Evolutionary conservation across 30 jellyfish, hydroid and myxozoan genomes (phyloP).

Genomic region (Aurelia aurita complex sp. Pacific): DNA sequence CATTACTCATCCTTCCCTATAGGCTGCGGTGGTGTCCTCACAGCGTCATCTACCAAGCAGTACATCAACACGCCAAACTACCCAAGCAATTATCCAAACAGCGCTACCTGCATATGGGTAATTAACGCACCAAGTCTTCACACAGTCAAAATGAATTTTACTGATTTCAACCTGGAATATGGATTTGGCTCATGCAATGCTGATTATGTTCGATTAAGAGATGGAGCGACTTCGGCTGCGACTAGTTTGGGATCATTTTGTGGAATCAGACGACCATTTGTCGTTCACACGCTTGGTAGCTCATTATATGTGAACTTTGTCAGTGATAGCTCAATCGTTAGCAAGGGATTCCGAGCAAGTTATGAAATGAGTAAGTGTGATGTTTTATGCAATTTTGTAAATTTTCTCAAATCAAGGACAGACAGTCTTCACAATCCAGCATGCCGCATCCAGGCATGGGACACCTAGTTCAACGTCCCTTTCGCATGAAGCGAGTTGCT

Average conservation of each 20-base stretch:
- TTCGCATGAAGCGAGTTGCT: too few relatives aligned
- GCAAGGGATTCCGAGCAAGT: slow-evolving; percentile 54
- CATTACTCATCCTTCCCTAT: not conserved
- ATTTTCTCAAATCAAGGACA: too few relatives aligned
- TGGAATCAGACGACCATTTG: slow-evolving; percentile 22
- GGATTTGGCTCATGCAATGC: slow-evolving; percentile 46
- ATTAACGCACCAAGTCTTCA: slow-evolving; percentile 50
- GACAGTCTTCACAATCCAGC: too few relatives aligned
- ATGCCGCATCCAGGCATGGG: too few relatives aligned
- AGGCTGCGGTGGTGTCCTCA: slow-evolving; percentile 69
- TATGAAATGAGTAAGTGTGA: slow-evolving; percentile 48
- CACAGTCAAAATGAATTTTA: slow-evolving; percentile 45
- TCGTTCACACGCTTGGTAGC: slow-evolving; percentile 28
- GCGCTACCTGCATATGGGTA: slow-evolving; percentile 57
- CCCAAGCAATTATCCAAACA: slow-evolving; percentile 61
- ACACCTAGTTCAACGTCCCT: too few relatives aligned
- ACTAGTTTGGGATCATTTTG: slow-evolving; percentile 42
- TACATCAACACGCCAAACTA: slow-evolving; percentile 60
- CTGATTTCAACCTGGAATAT: slow-evolving; percentile 46
- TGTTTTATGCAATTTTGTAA: not conserved
- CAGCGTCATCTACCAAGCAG: slow-evolving; percentile 49
- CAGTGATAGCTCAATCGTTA: slow-evolving; percentile 41
- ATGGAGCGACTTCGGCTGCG: slow-evolving; percentile 66
- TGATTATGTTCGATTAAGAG: slow-evolving; percentile 51
- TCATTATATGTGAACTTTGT: slow-evolving; percentile 40